A percentile compares a stretch with the other conserved stretches of the same genome.
Conservation (phyloP, 2,797 vertebrate species). For the Eremophila alpestris region DNA sequence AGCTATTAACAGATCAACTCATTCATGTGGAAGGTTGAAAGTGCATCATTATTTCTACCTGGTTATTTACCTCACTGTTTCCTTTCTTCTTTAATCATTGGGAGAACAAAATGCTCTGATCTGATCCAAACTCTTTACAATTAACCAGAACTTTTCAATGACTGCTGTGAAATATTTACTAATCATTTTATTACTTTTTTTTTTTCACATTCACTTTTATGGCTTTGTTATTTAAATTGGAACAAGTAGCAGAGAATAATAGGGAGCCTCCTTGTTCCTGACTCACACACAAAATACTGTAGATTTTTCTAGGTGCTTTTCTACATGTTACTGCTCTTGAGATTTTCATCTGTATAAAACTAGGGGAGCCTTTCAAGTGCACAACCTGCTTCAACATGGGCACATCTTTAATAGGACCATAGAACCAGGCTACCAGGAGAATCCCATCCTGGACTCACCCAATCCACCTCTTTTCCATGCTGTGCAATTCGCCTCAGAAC, state of each 20-base stretch:
- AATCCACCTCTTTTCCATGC: neutral
- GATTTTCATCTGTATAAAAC: neutral
- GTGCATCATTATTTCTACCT: constrained; percentile 56
- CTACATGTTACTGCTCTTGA: neutral
- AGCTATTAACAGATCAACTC: constrained; percentile 64
- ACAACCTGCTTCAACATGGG: neutral
- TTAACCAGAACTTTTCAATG: neutral
- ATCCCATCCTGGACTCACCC: neutral
- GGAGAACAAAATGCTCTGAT: neutral
- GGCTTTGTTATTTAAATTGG: neutral
- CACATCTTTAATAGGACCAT: neutral
- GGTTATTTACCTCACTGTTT: constrained; percentile 15
- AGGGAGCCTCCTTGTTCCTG: neutral
- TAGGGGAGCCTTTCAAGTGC: neutral
- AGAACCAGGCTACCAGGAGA: neutral
- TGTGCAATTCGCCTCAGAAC: neutral
- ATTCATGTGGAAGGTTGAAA: constrained; percentile 61
- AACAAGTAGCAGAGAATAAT: neutral
- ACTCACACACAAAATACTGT: neutral
- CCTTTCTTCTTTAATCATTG: neutral
- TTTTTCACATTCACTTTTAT: neutral
- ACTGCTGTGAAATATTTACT: neutral
- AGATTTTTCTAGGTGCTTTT: neutral
- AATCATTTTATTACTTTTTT: neutral
- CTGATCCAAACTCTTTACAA: neutral